Base-by-base conservation (phyloP, 2,797 vertebrate species). In the Sebastes itinus region DNA sequence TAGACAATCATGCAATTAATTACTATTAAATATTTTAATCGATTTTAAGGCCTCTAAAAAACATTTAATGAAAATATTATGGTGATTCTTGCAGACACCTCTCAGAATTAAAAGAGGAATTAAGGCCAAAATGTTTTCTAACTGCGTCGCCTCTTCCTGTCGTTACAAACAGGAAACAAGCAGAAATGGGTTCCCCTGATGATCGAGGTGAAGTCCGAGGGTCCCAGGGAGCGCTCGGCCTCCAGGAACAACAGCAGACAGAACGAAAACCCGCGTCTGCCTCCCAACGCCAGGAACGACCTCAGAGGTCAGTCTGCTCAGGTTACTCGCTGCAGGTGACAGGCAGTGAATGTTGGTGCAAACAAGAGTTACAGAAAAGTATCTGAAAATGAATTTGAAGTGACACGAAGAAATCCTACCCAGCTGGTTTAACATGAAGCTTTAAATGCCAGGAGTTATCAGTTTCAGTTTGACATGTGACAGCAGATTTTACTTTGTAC, bases 181-280 rank as follows among this genome's bases (percentile, higher is more conserved):
- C 98, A 99, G 91, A 98, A 97, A 94, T 99, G 98, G 98, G 97
- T 99, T 90, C 98, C 98, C 10, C 95, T 99, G 84, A 97, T 98
- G 95, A 99, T 99, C 69, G 98, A 99, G 86, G 97, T 99, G 95
- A 99, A 99, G 94, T 97, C 98, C 0, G 98, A 99, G 77, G 98
- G 97, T 70, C 96, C 97, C 27, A 94, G 98, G 65, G 98, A 99
- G 88, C 98, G 99, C 81, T 97, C 97, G 0, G 97, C 96, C 33
- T 98, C 98, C 23, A 96, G 98, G 87, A 99, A 98, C 94, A 97
- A 98, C 95, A 95, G 94, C 27, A 96, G 97, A 23, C 98, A 97
- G 16, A 98, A 97, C 0, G 98, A 99, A 67, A 95, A 95, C 83
- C 95, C 97, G 16, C 96, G 97, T 35, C 96, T 98, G 77, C 95